Conservation (phyloP, 2,113 vertebrate genomes). For the Phalacrocorax aristotelis region DNA sequence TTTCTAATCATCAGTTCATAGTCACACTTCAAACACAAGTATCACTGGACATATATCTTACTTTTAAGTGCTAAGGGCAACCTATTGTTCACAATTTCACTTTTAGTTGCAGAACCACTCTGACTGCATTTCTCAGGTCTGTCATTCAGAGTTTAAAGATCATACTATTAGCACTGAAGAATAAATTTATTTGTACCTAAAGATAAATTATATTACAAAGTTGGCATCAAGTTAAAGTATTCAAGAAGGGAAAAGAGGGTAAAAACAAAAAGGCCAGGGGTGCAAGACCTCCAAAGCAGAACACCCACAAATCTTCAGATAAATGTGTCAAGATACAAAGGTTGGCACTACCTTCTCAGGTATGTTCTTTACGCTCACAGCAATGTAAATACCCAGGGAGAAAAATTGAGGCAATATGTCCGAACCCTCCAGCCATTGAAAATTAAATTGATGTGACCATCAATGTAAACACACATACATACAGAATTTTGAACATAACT, state of each 20-base stretch:
- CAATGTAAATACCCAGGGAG: neutral
- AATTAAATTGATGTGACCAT: neutral
- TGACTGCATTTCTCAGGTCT: conserved; percentile 5
- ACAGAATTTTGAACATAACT: neutral
- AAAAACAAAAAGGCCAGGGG: neutral
- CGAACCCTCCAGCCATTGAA: neutral
- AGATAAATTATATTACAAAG: neutral
- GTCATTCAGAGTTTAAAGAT: neutral
- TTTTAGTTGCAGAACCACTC: neutral
- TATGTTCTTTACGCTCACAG: neutral
- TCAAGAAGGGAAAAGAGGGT: neutral
- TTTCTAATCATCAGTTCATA: neutral
- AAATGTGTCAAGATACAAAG: neutral
- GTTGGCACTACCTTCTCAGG: neutral
- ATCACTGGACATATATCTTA: neutral
- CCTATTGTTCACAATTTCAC: conserved; percentile 10
- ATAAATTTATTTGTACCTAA: neutral
- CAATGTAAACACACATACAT: neutral
- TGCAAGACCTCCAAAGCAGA: neutral
- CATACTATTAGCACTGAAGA: neutral
- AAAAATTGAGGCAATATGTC: neutral
- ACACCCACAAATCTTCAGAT: neutral
- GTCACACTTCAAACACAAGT: conserved; percentile 1
- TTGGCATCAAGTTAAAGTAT: neutral
- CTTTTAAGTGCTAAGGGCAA: neutral